A percentile compares a stretch with the other conserved stretches of the same genome.
phyloP scores from a whole-genome alignment of 2,113 vertebrate genomes.

The Proteles cristata region DNA sequence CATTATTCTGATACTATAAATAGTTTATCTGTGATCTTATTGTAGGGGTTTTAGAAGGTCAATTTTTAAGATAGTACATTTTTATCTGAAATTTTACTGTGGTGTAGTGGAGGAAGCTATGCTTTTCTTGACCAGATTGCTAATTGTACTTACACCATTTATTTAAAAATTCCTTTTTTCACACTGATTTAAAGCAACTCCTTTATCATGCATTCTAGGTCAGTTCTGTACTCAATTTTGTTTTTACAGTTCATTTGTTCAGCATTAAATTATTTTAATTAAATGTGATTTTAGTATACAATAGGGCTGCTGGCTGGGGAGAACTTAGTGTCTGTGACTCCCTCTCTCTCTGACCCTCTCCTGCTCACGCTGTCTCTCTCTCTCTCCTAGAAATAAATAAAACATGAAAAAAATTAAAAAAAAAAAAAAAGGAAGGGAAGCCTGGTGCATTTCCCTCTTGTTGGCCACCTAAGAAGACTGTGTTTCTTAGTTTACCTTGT shows the following conservation, averaged over 20 bases:
- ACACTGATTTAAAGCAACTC: not conserved
- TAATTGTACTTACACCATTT: not conserved
- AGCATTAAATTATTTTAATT: not conserved
- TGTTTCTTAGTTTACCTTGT: not conserved
- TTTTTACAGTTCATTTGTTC: not conserved
- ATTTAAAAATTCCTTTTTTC: not conserved
- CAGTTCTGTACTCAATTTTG: not conserved
- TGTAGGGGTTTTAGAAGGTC: not conserved
- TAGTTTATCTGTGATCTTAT: not conserved
- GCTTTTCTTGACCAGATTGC: not conserved
- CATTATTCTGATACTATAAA: not conserved
- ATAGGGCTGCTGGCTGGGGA: not conserved
- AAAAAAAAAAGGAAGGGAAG: no score
- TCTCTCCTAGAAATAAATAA: no score
- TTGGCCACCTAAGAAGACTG: rapidly evolving
- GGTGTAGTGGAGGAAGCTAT: not conserved
- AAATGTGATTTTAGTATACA: not conserved
- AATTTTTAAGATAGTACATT: not conserved
- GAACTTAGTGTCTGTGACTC: not conserved
- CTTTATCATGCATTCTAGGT: not conserved
- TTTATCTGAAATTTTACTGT: not conserved
- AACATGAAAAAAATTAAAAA: not conserved
- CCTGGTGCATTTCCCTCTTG: rapidly evolving
- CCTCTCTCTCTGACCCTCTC: no score
- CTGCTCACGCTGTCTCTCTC: no score